Base-by-base conservation (phyloP, 2,888 invertebrate species). In the Alviniconcha strummeri region DNA sequence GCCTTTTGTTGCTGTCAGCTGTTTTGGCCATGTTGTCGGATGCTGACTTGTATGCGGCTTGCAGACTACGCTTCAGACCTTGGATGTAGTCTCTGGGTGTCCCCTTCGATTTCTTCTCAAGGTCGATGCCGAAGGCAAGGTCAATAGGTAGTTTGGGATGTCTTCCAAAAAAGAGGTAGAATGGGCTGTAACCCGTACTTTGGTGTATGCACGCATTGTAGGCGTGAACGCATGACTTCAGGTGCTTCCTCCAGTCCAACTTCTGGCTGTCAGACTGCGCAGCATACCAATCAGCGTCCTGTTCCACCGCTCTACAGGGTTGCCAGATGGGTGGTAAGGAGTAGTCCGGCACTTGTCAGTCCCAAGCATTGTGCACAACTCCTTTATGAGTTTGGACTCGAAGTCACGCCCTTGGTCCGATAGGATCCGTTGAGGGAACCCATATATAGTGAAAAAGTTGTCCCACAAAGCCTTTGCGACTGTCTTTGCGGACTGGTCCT, bases 281-380 rank as follows among this genome's bases (percentile, higher is more conserved):
- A 80, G 69, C 80, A 80, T 80, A 9, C 19, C 6, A 4, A 80
- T 4, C 6, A 79, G 64, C 6, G 78, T 64, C 11, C 78, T 36
- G 54, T 79, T 79, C 78, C 78, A 78, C 60, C 77, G 57, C 17
- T 78, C 77, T 9, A 78, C 77, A 11, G 77, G 77, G 60, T 80
- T 80, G 5, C 80, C 71, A 7, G 55, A n/a, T 9, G 80, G 80
- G 11, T 80, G 80, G 56, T 71, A 80, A 0, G 80, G 80, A 15
- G 80, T 80, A 6, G 80, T 80, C 7, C 69, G 13, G 13, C 71
- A 80, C 57, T 80, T 80, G 5, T n/a, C 17, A 9, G 57, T 80
- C 1, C 71, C 80, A 56, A 57, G 56, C 54, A 80, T 17, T 9
- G 9, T 13, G 36, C 80, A 80, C 15, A 71, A 56, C n/a, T 80